These are phyloP conservation scores for Morpho deidamia DNA, from an alignment of 2,888 invertebrate genomes.

Conservation along the genomic window DNA sequence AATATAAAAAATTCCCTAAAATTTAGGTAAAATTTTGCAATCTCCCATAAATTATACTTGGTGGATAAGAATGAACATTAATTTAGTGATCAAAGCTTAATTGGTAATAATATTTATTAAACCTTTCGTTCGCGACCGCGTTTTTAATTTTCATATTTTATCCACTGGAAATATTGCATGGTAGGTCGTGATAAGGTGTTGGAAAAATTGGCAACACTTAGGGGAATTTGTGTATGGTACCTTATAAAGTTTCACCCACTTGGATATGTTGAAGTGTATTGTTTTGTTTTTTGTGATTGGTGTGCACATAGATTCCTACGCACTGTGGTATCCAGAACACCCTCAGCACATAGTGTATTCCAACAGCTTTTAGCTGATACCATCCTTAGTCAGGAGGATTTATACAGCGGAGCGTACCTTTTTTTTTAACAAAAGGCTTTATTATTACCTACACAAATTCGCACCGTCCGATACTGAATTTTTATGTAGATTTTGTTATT, in stretches of 20 bases:
- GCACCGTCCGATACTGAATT: slow-evolving; percentile 38
- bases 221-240: slow-evolving; percentile 77
- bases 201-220: slow-evolving; percentile 30
- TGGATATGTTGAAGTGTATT: slow-evolving; percentile 49
- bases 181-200: slow-evolving; percentile 46
- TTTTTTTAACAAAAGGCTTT: slow-evolving; percentile 47
- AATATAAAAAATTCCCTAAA: background rate
- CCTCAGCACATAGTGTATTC: slow-evolving; percentile 25
- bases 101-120: background rate
- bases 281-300: slow-evolving; percentile 53
- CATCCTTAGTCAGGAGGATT: slow-evolving; percentile 5
- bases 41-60: slow-evolving; percentile 38
- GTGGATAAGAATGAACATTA: slow-evolving; percentile 37
- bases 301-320: slow-evolving; percentile 57
- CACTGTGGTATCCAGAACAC: slow-evolving; percentile 25
- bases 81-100: slow-evolving; percentile 3
- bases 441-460: slow-evolving; percentile 76
- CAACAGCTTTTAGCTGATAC: slow-evolving; percentile 14
- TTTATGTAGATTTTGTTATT: background rate
- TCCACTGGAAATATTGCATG: slow-evolving; percentile 59
- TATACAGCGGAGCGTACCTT: slow-evolving; percentile 11
- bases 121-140: background rate
- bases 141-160: slow-evolving; percentile 20
- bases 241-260: slow-evolving; percentile 79
- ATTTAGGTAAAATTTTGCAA: slow-evolving; percentile 31